Evolutionary conservation across 92 coral and sea anemone species (phyloP).

Genomic region (Parazoanthus swiftii): DNA sequence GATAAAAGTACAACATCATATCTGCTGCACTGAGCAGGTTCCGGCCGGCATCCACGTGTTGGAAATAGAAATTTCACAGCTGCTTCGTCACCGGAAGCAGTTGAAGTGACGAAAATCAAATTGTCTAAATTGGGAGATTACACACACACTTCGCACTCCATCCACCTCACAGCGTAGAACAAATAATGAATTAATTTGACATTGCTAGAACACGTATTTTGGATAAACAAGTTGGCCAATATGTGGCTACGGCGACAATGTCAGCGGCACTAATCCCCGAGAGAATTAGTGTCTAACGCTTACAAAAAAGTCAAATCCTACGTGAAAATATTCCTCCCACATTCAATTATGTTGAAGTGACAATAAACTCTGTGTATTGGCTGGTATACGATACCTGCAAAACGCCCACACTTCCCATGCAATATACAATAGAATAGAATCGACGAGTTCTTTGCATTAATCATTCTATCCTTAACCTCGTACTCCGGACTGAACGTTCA

Average conservation of each 20-base stretch:
- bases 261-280: conserved; percentile 11
- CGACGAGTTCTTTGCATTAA: not conserved
- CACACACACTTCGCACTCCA: not conserved
- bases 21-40: not conserved
- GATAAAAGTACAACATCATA: not conserved
- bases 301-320: conserved; percentile 24
- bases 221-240: not conserved
- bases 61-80: conserved; percentile 33
- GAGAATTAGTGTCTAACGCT: not conserved
- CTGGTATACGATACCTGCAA: conserved; percentile 2
- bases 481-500: conserved; percentile 1
- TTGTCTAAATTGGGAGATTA: conserved; percentile 21
- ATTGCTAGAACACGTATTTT: not conserved
- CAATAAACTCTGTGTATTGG: conserved; percentile 24
- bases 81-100: conserved; percentile 22
- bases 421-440: conserved; percentile 26
- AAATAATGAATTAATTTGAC: not conserved
- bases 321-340: conserved; percentile 50
- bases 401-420: conserved; percentile 31
- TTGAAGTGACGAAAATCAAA: conserved; percentile 4
- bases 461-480: conserved; percentile 9
- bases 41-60: not conserved
- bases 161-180: not conserved
- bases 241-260: not conserved
- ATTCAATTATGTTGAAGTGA: not conserved